A percentile compares a stretch with the other conserved stretches of the same genome.
phyloP scores from a whole-genome alignment of 2,797 vertebrate genomes.

The Xenopus petersii region DNA sequence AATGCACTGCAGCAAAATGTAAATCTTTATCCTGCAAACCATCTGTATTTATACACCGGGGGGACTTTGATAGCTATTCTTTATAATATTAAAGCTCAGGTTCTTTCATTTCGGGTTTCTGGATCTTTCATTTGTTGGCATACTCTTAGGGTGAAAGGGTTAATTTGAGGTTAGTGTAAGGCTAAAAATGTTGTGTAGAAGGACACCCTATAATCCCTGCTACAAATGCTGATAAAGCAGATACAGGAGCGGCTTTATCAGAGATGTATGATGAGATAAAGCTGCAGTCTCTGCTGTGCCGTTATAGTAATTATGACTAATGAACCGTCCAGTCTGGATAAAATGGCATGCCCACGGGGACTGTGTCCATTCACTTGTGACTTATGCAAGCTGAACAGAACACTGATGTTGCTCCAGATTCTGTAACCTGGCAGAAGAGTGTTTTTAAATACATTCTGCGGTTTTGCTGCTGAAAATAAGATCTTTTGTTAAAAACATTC shows the following conservation, averaged over 20 bases:
- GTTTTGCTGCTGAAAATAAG: too few species aligned
- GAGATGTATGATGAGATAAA: conserved; percentile 79
- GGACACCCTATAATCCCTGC: conserved; percentile 69
- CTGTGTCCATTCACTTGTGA: conserved; percentile 80
- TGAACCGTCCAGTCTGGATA: conserved; percentile 90
- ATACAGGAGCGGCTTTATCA: conserved; percentile 75
- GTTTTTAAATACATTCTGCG: background rate
- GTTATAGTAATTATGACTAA: conserved; percentile 88
- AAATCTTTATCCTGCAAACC: background rate
- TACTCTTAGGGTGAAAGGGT: conserved; percentile 5
- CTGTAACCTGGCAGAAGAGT: conserved; percentile 21
- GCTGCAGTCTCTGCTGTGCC: conserved; percentile 78
- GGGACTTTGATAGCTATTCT: too few species aligned
- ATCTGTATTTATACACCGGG: background rate
- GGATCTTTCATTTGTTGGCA: too few species aligned
- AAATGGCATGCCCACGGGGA: conserved; percentile 82
- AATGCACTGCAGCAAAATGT: conserved; percentile 9
- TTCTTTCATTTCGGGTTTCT: too few species aligned
- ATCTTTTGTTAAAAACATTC: too few species aligned
- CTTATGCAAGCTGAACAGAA: conserved; percentile 75
- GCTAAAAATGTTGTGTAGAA: conserved; percentile 71
- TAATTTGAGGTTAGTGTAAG: conserved; percentile 53
- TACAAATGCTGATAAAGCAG: conserved; percentile 76
- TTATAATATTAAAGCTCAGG: too few species aligned
- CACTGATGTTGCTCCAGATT: conserved; percentile 65